A percentile compares a stretch with the other conserved stretches of the same genome.
Evolutionary conservation across 2,113 vertebrate genomes (phyloP).

Genomic region (Cariama cristata): DNA sequence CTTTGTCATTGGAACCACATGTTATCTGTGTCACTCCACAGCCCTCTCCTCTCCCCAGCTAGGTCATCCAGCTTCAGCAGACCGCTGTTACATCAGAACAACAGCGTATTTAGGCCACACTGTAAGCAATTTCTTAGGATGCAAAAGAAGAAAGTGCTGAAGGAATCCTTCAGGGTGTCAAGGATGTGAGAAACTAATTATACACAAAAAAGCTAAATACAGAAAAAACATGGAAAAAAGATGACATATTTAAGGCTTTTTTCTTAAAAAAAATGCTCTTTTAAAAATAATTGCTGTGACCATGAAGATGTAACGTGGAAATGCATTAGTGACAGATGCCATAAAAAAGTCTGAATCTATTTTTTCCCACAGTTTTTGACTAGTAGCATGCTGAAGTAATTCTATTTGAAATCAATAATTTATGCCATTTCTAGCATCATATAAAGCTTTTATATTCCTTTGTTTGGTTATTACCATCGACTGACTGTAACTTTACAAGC

Average conservation of each 20-base stretch:
- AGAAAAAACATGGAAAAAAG: not conserved
- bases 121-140: not conserved
- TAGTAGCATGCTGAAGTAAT: not conserved
- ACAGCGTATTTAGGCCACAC: not conserved
- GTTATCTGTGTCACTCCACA: not conserved
- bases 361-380: not conserved
- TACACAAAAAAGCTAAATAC: not conserved
- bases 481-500: not conserved
- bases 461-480: not conserved
- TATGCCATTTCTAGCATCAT: not conserved
- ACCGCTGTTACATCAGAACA: not conserved
- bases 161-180: not conserved
- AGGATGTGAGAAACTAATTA: not conserved
- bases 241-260: not conserved
- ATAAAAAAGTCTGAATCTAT: not conserved
- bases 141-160: not conserved
- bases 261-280: not conserved
- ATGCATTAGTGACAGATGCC: not conserved
- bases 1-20: not conserved
- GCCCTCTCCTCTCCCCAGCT: not conserved
- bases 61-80: not conserved
- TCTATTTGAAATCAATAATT: not conserved
- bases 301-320: not conserved
- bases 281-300: not conserved
- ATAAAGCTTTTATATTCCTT: not conserved